A percentile compares a stretch with the other conserved stretches of the same genome.
These are phyloP conservation scores for Babyrousa celebensis DNA, from an alignment of 2,797 vertebrate genomes.

Conservation along the genomic window DNA sequence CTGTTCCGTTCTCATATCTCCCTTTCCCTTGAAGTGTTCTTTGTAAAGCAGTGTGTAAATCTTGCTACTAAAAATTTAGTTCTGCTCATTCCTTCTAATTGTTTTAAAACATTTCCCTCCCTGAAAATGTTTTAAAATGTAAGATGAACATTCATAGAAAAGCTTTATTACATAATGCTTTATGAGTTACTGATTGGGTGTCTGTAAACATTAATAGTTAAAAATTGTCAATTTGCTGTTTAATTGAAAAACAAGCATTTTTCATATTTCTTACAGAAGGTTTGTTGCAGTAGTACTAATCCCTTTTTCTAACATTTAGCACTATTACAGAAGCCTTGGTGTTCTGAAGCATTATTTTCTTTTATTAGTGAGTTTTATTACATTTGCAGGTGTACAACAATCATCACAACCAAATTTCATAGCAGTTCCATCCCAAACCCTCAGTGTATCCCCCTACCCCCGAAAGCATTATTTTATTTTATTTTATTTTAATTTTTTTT, in stretches of 20 bases:
- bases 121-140: conserved; percentile 70
- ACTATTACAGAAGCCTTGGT: neutral
- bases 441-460: too few relatives aligned
- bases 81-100: conserved; percentile 46
- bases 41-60: conserved; percentile 58
- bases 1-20: neutral
- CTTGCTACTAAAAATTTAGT: conserved; percentile 43
- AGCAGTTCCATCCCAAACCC: too few relatives aligned
- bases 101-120: conserved; percentile 12
- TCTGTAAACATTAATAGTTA: conserved; percentile 40
- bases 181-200: conserved; percentile 13
- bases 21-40: conserved; percentile 52
- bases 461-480: too few relatives aligned
- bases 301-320: neutral
- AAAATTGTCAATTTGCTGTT: conserved; percentile 16
- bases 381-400: too few relatives aligned
- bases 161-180: conserved; percentile 47
- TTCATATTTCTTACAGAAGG: conserved; percentile 33
- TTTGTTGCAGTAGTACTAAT: neutral
- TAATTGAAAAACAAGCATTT: neutral
- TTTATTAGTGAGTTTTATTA: too few relatives aligned
- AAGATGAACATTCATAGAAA: conserved; percentile 59
- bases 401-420: too few relatives aligned
- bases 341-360: conserved; percentile 36
- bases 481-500: too few relatives aligned